These are phyloP conservation scores for Trichosurus vulpecula DNA, from an alignment of 2,797 vertebrate species.

Conservation along the genomic window DNA sequence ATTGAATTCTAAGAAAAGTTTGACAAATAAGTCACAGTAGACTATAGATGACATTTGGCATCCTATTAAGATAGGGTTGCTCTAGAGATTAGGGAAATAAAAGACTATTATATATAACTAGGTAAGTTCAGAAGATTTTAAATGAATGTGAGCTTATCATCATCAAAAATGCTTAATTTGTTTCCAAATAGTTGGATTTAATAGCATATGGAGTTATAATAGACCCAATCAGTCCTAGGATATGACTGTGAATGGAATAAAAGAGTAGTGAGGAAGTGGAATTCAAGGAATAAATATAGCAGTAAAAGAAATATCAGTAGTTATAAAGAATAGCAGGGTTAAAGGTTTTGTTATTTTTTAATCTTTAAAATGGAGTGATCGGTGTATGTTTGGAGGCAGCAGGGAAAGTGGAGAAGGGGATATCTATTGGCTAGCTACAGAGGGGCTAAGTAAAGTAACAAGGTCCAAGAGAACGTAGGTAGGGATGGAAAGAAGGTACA, in stretches of 20 bases:
- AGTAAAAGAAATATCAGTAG: background rate
- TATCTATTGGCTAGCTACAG: background rate
- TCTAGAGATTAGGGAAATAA: conserved; percentile 3
- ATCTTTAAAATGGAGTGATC: background rate
- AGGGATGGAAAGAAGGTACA: background rate
- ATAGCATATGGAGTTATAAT: background rate
- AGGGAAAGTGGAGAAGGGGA: background rate
- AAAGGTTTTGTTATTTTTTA: background rate
- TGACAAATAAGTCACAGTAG: background rate
- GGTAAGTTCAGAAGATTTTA: background rate
- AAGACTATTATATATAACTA: background rate
- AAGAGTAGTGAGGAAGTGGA: background rate
- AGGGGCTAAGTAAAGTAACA: background rate
- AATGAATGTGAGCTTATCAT: background rate
- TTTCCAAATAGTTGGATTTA: background rate
- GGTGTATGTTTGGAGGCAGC: background rate
- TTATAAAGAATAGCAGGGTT: background rate
- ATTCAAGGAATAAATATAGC: background rate
- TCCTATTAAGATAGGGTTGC: background rate
- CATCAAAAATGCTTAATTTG: background rate
- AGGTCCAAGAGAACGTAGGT: background rate
- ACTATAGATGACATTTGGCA: background rate
- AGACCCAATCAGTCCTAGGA: background rate
- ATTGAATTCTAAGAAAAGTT: background rate
- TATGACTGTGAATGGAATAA: background rate